Conservation (phyloP, 2,113 vertebrate species). For the Tauraco erythrolophus region DNA sequence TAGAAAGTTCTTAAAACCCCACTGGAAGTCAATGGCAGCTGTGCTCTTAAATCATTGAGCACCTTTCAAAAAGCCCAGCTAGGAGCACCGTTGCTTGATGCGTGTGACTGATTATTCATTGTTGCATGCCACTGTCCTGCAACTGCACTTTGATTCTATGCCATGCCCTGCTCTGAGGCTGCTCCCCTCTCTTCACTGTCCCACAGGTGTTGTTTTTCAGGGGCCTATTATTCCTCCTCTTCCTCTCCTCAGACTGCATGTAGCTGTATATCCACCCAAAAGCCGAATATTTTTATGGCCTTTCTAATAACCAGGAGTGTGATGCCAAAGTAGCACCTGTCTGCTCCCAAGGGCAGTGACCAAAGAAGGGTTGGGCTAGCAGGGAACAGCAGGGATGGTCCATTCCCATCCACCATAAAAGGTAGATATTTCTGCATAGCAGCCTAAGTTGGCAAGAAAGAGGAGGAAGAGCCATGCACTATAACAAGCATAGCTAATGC, state of each 20-base stretch:
- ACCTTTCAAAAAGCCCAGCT: not conserved
- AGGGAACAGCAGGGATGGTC: not conserved
- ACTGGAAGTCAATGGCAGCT: not conserved
- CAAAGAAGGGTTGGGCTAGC: not conserved
- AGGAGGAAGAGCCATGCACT: not conserved
- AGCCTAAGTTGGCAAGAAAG: not conserved
- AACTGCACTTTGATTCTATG: not conserved
- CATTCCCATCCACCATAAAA: not conserved
- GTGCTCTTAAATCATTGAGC: conserved; percentile 5
- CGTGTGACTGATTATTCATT: not conserved
- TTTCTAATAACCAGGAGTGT: not conserved
- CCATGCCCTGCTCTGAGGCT: not conserved
- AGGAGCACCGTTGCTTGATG: not conserved
- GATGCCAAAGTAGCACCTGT: not conserved
- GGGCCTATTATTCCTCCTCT: not conserved
- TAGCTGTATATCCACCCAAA: not conserved
- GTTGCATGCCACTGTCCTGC: not conserved
- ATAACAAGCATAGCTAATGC: not conserved
- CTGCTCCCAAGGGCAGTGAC: not conserved
- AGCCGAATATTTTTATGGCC: not conserved
- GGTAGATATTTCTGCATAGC: not conserved
- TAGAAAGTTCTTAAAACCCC: not conserved
- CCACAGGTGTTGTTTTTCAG: not conserved
- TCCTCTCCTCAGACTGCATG: not conserved
- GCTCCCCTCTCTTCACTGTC: not conserved